Percentiles rank a stretch among this genome's conserved stretches.
Conservation (phyloP, 2,797 vertebrate genomes). For the Microtus californicus region DNA sequence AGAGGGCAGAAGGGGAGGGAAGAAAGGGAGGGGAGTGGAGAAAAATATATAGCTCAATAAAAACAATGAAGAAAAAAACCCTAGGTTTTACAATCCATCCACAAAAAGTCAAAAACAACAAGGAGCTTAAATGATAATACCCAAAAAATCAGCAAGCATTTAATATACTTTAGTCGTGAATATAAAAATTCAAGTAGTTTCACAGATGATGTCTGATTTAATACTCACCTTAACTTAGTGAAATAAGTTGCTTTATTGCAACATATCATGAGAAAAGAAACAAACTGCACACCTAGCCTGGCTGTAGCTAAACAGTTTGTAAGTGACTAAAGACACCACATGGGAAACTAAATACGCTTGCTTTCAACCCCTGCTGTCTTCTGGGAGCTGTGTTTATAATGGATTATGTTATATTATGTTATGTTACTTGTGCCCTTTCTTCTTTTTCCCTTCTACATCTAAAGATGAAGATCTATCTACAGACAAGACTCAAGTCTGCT, state of each 20-base stretch:
- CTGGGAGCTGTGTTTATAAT: not conserved
- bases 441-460: not conserved
- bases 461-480: not conserved
- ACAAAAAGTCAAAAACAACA: constrained; percentile 13
- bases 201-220: not conserved
- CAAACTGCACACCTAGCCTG: not conserved
- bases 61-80: no score
- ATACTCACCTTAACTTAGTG: not conserved
- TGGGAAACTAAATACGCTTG: not conserved
- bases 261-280: not conserved
- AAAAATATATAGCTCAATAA: no score
- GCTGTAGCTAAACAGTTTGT: not conserved
- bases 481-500: not conserved
- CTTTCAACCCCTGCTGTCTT: not conserved
- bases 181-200: not conserved
- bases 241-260: not conserved
- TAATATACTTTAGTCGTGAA: not conserved
- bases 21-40: no score
- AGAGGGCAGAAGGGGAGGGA: no score
- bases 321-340: not conserved
- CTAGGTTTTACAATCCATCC: not conserved
- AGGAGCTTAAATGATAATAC: not conserved
- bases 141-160: not conserved
- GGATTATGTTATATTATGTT: not conserved
- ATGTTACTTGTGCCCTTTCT: not conserved